Evolutionary conservation across 2,797 vertebrate genomes (phyloP).

Genomic region (Silurus lanzhouensis): DNA sequence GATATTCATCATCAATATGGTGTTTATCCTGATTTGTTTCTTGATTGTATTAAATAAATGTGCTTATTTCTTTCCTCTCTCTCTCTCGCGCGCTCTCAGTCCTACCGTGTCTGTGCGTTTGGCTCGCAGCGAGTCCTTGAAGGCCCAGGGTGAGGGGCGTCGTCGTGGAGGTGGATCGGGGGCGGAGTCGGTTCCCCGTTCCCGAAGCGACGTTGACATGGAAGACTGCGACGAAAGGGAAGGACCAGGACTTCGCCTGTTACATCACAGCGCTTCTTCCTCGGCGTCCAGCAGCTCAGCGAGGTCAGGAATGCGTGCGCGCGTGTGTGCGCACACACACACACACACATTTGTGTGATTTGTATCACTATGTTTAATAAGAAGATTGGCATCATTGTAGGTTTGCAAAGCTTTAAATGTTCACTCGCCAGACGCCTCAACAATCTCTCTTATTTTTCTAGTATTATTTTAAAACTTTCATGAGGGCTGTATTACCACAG

Average conservation of each 20-base stretch:
- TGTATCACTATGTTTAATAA: not conserved
- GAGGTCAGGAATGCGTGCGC: constrained; percentile 61
- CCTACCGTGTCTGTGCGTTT: constrained; percentile 77
- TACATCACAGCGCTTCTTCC: constrained; percentile 86
- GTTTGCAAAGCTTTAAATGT: not conserved
- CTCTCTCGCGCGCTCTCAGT: constrained; percentile 63
- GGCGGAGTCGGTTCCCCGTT: constrained; percentile 85
- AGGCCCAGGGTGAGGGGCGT: constrained; percentile 89
- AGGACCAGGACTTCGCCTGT: constrained; percentile 76
- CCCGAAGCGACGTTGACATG: constrained; percentile 93
- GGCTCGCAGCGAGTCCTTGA: constrained; percentile 90
- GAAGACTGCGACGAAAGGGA: constrained; percentile 83
- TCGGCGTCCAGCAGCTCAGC: constrained; percentile 87
- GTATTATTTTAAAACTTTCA: not conserved
- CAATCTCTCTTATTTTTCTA: no score
- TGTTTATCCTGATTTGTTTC: not conserved
- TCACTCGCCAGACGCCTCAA: not conserved
- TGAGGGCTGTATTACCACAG: not conserved
- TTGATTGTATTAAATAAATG: not conserved
- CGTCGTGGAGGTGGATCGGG: constrained; percentile 75
- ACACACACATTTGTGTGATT: no score
- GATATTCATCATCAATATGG: not conserved
- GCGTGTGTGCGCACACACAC: not conserved
- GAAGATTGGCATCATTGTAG: not conserved
- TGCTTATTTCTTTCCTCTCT: not conserved